Evolutionary conservation across 2,888 invertebrate genomes (phyloP).

Genomic region (Habrosyne pyritoides): DNA sequence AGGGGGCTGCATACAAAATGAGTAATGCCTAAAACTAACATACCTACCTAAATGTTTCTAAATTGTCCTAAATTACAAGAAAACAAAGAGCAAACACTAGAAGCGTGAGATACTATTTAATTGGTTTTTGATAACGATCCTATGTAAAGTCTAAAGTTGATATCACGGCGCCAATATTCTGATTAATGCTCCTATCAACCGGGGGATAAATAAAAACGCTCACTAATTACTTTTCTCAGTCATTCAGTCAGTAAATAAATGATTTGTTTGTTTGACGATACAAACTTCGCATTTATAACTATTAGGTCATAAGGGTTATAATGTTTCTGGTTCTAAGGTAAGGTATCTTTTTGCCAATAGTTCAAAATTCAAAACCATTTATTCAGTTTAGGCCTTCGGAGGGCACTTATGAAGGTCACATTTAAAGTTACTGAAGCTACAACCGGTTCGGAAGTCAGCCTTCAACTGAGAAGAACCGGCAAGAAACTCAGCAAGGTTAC

Average conservation of each 20-base stretch:
- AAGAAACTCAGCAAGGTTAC: too few species aligned
- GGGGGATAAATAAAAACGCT: neutral
- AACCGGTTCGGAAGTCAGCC: too few species aligned
- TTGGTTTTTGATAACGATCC: neutral
- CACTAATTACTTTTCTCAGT: neutral
- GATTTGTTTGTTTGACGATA: neutral
- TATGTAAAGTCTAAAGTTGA: constrained; percentile 3
- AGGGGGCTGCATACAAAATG: too few species aligned
- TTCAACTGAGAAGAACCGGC: too few species aligned
- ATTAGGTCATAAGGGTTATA: too few species aligned
- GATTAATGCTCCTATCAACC: neutral
- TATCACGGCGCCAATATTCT: neutral
- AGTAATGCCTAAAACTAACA: too few species aligned
- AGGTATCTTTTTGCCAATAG: too few species aligned
- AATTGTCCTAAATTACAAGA: neutral
- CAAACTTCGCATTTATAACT: neutral
- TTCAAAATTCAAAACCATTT: too few species aligned
- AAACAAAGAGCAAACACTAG: neutral
- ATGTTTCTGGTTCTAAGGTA: too few species aligned
- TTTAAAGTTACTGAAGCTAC: too few species aligned
- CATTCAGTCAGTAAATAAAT: neutral
- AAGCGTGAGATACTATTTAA: neutral
- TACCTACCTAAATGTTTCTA: neutral
- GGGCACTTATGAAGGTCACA: too few species aligned
- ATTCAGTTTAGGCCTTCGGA: too few species aligned